phyloP scores from a whole-genome alignment of 1,140 invertebrate species.

The Zaprionus tsacasi region DNA sequence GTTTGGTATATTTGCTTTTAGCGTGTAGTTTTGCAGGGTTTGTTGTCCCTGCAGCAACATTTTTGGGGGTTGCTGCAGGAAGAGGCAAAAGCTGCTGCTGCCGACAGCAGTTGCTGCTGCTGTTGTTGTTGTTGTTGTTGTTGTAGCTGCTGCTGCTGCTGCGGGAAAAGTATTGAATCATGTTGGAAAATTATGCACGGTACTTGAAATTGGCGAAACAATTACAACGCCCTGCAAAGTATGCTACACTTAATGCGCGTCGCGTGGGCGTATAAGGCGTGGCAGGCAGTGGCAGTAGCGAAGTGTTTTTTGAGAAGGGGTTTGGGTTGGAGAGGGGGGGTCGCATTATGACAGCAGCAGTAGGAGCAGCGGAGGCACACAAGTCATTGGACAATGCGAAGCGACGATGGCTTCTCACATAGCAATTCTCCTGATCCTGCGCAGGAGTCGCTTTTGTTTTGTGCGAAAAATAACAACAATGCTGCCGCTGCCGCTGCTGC shows the following conservation, averaged over 20 bases:
- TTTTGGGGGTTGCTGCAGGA: constrained; percentile 38
- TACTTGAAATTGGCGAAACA: constrained; percentile 82
- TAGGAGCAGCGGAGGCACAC: constrained; percentile 34
- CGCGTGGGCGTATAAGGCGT: background rate
- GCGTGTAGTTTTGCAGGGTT: constrained; percentile 74
- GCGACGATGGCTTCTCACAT: constrained; percentile 61
- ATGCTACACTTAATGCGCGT: constrained; percentile 66
- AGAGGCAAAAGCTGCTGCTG: constrained; percentile 8
- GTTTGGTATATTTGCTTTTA: constrained; percentile 70
- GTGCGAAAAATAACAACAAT: constrained; percentile 69
- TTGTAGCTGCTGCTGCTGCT: constrained; percentile 29
- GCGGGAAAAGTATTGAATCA: constrained; percentile 77
- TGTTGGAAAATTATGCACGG: constrained; percentile 80
- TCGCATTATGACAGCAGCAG: constrained; percentile 69
- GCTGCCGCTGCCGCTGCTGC: constrained; percentile 20
- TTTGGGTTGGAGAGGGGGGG: background rate
- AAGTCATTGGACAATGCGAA: constrained; percentile 71
- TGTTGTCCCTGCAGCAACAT: constrained; percentile 68
- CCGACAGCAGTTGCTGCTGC: constrained; percentile 27
- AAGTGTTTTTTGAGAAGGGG: too few species aligned
- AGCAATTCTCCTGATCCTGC: constrained; percentile 75
- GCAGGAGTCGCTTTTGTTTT: constrained; percentile 79
- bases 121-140: constrained; percentile 39
- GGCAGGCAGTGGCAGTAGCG: constrained; percentile 8
- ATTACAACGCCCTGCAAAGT: constrained; percentile 74